Conservation (phyloP, 2,888 invertebrate species). For the Lasioglossum calceatum region DNA sequence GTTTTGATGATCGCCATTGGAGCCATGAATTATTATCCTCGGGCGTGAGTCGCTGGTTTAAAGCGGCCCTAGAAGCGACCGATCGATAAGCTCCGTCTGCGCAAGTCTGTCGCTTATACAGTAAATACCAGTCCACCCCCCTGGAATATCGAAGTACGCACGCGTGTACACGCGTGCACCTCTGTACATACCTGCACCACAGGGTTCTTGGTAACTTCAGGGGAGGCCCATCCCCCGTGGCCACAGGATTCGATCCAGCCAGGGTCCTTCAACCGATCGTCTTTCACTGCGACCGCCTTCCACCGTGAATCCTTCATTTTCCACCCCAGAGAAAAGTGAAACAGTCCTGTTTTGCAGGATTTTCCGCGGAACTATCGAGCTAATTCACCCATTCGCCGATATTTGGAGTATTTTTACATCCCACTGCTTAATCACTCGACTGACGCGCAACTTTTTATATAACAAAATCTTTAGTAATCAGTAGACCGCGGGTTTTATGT, state of each 20-base stretch:
- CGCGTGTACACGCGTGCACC: constrained; percentile 62
- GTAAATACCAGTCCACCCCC: constrained; percentile 65
- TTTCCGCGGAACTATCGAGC: neutral
- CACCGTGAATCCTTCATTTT: constrained; percentile 42
- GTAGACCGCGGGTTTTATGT: too few species aligned
- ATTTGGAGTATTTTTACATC: neutral
- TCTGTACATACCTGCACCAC: constrained; percentile 55
- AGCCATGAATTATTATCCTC: constrained; percentile 74
- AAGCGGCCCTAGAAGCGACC: constrained; percentile 75
- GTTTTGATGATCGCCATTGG: constrained; percentile 66
- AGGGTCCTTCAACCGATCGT: constrained; percentile 49
- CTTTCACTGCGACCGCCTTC: constrained; percentile 58
- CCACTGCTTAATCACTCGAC: too few species aligned
- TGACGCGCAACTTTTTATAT: too few species aligned
- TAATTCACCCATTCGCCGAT: neutral
- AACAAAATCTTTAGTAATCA: too few species aligned
- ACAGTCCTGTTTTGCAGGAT: neutral
- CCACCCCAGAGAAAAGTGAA: constrained; percentile 28
- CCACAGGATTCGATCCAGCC: constrained; percentile 57
- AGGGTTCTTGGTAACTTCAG: constrained; percentile 32
- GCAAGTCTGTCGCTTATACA: constrained; percentile 78
- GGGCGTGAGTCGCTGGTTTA: constrained; percentile 72
- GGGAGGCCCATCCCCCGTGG: constrained; percentile 55
- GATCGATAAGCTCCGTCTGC: constrained; percentile 80
- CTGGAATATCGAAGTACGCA: constrained; percentile 58